Conservation (phyloP, 1,140 invertebrate genomes). For the Aethina tumida region DNA sequence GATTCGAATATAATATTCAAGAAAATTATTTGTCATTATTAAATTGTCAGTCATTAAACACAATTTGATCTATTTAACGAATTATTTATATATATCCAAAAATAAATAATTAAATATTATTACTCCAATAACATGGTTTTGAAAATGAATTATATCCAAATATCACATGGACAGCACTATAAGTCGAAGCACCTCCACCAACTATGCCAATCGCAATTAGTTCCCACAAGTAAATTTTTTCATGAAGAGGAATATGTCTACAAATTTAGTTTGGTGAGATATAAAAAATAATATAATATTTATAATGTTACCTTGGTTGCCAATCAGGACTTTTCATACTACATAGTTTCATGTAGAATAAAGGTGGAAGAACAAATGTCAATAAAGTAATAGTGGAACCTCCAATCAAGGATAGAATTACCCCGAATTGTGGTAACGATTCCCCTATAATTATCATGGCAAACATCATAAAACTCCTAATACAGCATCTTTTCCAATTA, state of each 20-base stretch:
- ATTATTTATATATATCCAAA: too few species aligned
- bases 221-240: slow-evolving; percentile 36
- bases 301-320: slow-evolving; percentile 29
- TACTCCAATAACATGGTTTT: slow-evolving; percentile 19
- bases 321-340: slow-evolving; percentile 29
- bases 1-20: too few species aligned
- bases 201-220: slow-evolving; percentile 49
- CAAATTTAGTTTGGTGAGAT: too few species aligned
- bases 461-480: slow-evolving; percentile 46
- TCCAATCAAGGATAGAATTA: slow-evolving; percentile 60
- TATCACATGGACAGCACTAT: slow-evolving; percentile 47
- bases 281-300: slow-evolving; percentile 7
- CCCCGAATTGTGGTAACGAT: slow-evolving; percentile 58
- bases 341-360: slow-evolving; percentile 55
- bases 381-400: slow-evolving; percentile 55
- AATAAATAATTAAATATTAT: too few species aligned
- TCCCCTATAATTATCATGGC: slow-evolving; percentile 54
- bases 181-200: slow-evolving; percentile 50
- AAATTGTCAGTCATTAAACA: too few species aligned
- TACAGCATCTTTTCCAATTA: slow-evolving; percentile 46
- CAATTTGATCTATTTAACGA: too few species aligned
- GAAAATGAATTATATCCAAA: slow-evolving; percentile 35
- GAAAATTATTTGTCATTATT: too few species aligned
- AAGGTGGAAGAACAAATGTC: slow-evolving; percentile 56
- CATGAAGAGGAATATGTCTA: slow-evolving; percentile 19